These are phyloP conservation scores for Apocrypta bakeri DNA, from an alignment of 1,140 invertebrate species.

Conservation along the genomic window DNA sequence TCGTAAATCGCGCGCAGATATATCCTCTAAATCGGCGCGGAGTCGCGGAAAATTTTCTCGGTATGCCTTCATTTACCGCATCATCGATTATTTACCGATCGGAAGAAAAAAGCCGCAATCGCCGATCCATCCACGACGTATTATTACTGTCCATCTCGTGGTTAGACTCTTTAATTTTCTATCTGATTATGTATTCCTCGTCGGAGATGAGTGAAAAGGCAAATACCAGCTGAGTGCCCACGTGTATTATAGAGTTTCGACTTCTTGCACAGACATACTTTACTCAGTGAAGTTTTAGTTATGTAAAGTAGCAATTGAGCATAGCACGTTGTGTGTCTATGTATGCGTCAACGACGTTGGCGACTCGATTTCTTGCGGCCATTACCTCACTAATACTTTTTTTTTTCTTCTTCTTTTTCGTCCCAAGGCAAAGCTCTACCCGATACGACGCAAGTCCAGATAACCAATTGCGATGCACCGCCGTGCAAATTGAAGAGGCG, in stretches of 20 bases:
- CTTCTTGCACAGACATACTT: neutral
- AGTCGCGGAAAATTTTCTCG: neutral
- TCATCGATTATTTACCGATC: too few relatives aligned
- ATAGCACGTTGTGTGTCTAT: neutral
- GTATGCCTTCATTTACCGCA: neutral
- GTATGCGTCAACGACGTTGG: neutral
- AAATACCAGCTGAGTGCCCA: too few relatives aligned
- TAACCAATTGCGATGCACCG: conserved; percentile 77
- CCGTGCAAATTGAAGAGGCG: conserved; percentile 80
- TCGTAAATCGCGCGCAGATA: neutral
- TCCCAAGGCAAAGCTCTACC: conserved; percentile 45
- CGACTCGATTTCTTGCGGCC: neutral
- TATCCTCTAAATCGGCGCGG: neutral
- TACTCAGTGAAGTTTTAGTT: neutral
- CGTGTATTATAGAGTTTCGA: neutral
- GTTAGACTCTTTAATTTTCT: neutral
- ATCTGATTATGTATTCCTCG: neutral
- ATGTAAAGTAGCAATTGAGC: neutral
- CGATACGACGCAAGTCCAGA: conserved; percentile 68
- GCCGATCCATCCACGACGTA: neutral
- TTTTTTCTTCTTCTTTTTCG: neutral
- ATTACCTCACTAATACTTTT: neutral
- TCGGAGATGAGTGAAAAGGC: neutral
- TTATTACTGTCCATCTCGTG: neutral
- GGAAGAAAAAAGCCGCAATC: too few relatives aligned